These are phyloP conservation scores for Mactromeris polynyma DNA, from an alignment of 2,888 invertebrate species.

Conservation along the genomic window DNA sequence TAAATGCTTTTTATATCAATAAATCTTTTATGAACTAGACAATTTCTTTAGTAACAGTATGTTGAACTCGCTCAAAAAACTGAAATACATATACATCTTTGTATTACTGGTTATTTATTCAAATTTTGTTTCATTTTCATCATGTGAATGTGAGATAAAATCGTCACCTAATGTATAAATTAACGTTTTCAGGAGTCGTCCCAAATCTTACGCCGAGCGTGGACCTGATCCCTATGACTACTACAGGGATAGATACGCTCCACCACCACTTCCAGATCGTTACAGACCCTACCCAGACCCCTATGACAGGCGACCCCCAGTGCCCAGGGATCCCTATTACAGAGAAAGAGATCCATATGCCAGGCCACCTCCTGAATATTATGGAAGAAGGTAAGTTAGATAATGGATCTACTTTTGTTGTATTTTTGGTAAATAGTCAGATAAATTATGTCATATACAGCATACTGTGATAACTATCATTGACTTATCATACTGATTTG, in stretches of 20 bases:
- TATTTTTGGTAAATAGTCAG: no score
- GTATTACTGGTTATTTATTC: no score
- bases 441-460: no score
- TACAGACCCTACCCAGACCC: constrained; percentile 81
- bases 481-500: no score
- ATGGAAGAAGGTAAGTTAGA: constrained; percentile 73
- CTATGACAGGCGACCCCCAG: constrained; percentile 77
- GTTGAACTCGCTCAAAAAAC: no score
- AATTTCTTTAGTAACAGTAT: no score
- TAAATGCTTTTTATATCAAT: neutral
- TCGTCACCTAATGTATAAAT: neutral
- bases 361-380: constrained; percentile 81
- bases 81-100: no score
- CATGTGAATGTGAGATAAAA: neutral
- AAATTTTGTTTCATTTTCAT: neutral
- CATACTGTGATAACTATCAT: no score
- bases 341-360: constrained; percentile 79
- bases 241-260: constrained; percentile 79
- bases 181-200: constrained; percentile 43
- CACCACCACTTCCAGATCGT: constrained; percentile 78
- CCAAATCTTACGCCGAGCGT: constrained; percentile 52
- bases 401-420: no score
- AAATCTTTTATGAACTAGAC: no score
- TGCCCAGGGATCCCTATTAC: constrained; percentile 71
- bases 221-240: constrained; percentile 73